Evolutionary conservation across 1,140 invertebrate species (phyloP).

Genomic region (Listronotus bonariensis): DNA sequence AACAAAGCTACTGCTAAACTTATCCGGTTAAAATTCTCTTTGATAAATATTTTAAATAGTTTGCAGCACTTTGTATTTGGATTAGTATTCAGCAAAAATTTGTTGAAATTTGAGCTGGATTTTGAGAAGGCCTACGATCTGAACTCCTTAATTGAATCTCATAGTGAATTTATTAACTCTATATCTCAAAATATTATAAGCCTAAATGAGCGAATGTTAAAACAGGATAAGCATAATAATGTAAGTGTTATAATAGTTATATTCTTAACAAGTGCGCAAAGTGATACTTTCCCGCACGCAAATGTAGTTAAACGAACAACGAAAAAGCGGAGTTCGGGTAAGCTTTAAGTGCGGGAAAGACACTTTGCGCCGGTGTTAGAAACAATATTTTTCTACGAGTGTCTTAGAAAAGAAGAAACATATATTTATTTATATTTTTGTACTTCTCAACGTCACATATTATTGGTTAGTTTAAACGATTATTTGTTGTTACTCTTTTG

Average conservation of each 20-base stretch:
- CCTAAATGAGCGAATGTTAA: slow-evolving; percentile 25
- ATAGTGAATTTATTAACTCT: slow-evolving; percentile 45
- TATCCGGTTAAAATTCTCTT: slow-evolving; percentile 64
- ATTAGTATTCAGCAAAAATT: slow-evolving; percentile 58
- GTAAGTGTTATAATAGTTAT: slow-evolving; percentile 25
- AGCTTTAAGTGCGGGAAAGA: too few species aligned
- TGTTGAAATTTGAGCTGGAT: slow-evolving; percentile 45
- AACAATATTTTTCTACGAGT: too few species aligned
- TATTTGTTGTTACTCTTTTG: too few species aligned
- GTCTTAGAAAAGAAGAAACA: too few species aligned
- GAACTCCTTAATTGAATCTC: slow-evolving; percentile 44
- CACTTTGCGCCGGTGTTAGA: too few species aligned
- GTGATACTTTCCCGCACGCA: too few species aligned
- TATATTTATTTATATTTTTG: too few species aligned
- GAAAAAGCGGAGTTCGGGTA: too few species aligned
- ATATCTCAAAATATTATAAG: slow-evolving; percentile 29
- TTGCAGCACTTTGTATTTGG: slow-evolving; percentile 69
- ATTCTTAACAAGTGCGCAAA: too few species aligned
- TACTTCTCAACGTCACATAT: too few species aligned
- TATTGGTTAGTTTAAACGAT: too few species aligned
- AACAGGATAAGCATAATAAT: slow-evolving; percentile 32
- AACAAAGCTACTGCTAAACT: slow-evolving; percentile 51
- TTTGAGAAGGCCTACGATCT: slow-evolving; percentile 50
- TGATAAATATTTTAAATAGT: slow-evolving; percentile 65
- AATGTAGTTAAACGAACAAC: too few species aligned